phyloP scores from a whole-genome alignment of 2,888 invertebrate genomes.

The Diadromus collaris region DNA sequence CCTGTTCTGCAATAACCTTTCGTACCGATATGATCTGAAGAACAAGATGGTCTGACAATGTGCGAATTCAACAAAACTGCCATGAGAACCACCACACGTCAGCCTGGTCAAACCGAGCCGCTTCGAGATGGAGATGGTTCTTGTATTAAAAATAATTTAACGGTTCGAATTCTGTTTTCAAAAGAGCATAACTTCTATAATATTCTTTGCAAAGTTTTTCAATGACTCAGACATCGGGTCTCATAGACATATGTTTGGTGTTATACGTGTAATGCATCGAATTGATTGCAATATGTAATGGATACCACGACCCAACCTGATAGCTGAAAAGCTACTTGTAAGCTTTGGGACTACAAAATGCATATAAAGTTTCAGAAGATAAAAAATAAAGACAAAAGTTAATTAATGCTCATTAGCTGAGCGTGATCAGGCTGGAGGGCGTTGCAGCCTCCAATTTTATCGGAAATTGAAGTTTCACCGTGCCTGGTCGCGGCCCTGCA shows the following conservation, averaged over 20 bases:
- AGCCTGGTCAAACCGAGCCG: too few species aligned
- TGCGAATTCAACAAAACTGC: background rate
- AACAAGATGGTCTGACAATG: background rate
- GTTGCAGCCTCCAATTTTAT: slow-evolving; percentile 54
- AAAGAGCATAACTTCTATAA: too few species aligned
- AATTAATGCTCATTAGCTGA: slow-evolving; percentile 62
- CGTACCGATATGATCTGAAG: background rate
- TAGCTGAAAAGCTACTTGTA: background rate
- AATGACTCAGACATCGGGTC: too few species aligned
- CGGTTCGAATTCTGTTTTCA: too few species aligned
- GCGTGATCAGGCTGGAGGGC: slow-evolving; percentile 37
- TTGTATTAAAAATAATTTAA: too few species aligned
- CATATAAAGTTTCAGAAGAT: slow-evolving; percentile 37
- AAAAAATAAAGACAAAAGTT: slow-evolving; percentile 43
- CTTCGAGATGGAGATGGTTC: too few species aligned
- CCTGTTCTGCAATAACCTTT: background rate
- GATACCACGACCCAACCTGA: background rate
- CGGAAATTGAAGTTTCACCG: slow-evolving; percentile 60
- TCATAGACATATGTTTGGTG: too few species aligned
- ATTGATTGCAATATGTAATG: background rate
- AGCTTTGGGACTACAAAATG: background rate
- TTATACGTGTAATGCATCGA: background rate
- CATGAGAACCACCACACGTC: too few species aligned
- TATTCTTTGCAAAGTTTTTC: too few species aligned
- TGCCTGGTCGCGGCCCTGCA: slow-evolving; percentile 13